Base-by-base conservation (phyloP, 1,140 invertebrate genomes). In the Cotesia glomerata region DNA sequence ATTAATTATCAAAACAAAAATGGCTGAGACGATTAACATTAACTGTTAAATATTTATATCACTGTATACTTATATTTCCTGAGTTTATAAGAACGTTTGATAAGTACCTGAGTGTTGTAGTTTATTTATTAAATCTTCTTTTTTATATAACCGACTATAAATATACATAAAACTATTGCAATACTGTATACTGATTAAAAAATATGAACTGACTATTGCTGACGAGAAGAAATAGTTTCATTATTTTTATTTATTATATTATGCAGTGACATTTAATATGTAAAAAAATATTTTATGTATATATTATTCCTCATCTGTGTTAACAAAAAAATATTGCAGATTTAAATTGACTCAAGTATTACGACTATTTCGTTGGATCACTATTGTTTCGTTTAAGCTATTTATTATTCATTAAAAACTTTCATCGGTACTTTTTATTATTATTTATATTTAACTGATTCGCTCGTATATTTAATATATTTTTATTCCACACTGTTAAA, bases 31-130 rank as follows among this genome's bases (percentile, higher is more conserved):
- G 69, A 82, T 80, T 72, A 75, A 80, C 85, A 85, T 83, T 58
- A 82, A 81, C 79, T 84, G 84, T 82, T 69, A 82, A 81, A 79
- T 80, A 74, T 77, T 78, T 82, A 87, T 87, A 85, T 86, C 86
- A 85, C 85, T 87, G 86, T 78, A 82, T 87, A 85, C 84, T 86
- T 87, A 77, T 84, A 82, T 86, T 86, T 85, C 85, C 85, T 87
- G 86, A 87, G 85, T 87, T 84, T 83, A 52, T 62, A 68, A 35
- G 59, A 73, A 78, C 78, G 78, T 45, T 70, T 69, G 34, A 69
- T 70, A 79, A 78, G 74, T 80, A 80, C 77, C 81, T 81, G 81
- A 81, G 82, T 69, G 52, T 59, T 74, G 62, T 45, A 69, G 54
- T 32, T 67, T 62, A 62, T 26, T 32, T 61, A 7, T 32, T 39